Conservation (phyloP, 2,888 invertebrate species). For the Apotomis betuletana region DNA sequence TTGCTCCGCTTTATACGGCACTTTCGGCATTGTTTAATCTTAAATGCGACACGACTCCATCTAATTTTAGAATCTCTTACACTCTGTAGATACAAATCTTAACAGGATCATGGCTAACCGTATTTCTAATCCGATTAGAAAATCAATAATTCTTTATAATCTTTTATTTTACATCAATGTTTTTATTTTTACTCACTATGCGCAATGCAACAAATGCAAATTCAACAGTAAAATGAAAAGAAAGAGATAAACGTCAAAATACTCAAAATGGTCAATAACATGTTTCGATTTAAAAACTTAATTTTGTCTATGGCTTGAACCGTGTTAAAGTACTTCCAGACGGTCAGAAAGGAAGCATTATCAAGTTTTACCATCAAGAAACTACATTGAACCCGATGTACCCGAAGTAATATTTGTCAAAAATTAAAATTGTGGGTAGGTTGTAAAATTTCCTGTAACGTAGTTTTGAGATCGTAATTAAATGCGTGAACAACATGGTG, state of each 20-base stretch:
- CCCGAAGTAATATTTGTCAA: neutral
- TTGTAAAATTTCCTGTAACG: constrained; percentile 33
- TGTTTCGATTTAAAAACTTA: constrained; percentile 8
- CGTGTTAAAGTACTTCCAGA: neutral
- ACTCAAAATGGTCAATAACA: constrained; percentile 15
- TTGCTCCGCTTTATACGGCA: constrained; percentile 75
- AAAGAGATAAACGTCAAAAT: constrained; percentile 28
- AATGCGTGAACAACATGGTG: constrained; percentile 75
- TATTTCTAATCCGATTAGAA: neutral
- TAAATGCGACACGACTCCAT: constrained; percentile 44
- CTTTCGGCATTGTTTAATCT: constrained; percentile 72
- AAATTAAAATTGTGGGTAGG: constrained; percentile 55
- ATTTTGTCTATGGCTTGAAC: constrained; percentile 22
- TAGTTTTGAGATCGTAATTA: constrained; percentile 43
- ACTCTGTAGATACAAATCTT: constrained; percentile 27
- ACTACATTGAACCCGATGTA: too few species aligned
- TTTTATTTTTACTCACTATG: constrained; percentile 32
- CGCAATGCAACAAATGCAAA: constrained; percentile 29
- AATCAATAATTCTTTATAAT: neutral
- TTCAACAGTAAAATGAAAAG: neutral
- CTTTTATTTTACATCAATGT: constrained; percentile 20
- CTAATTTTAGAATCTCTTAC: constrained; percentile 49
- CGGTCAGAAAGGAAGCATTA: too few species aligned
- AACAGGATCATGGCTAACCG: constrained; percentile 9
- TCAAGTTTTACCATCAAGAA: too few species aligned